Evolutionary conservation across 2,113 vertebrate species (phyloP), one percentile per base, ranked within the genome.

Genomic region (Seriola aureovittata): DNA sequence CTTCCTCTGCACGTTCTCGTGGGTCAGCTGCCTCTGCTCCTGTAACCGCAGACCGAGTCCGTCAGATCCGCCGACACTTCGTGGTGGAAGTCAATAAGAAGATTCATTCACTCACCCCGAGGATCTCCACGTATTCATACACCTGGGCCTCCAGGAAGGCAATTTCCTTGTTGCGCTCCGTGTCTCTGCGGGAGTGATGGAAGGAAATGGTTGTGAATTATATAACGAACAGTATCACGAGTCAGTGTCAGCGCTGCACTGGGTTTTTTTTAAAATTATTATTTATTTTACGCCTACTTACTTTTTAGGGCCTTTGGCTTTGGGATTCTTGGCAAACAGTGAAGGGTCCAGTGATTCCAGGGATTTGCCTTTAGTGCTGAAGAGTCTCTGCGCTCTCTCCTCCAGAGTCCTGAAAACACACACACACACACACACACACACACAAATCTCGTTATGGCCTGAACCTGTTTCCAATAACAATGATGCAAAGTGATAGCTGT

Each of bases 1-100:
- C 84, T 99, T 99, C 71, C 98, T 96, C 65, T 99, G 98, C 5
- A 99, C 98, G 0, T 99, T 99, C 94, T 99, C 98, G 0, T 99
- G 97, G 2, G 98, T 99, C 87, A 99, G 96, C 92, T 99, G 98
- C 69, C 98, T 96, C 88, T 99, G 98, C 25, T 99, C 98, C 98
- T 99, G 68, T 0, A 81, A 60, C 4, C 29, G 0, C 1, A 2
- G 0, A 23, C 3, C 3, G n/a, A 2, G 42, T 7, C 8, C 0
- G 32, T 19, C 16, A n/a, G 19, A n/a, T 3, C 21, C 0, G 7
- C 7, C 0, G 17, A n/a, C 29, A 13, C 42, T 52, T 13, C 8
- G 21, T 29, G 29, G 2, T 29, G 29, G 32, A n/a, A 44, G 38
- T 25, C 38, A 25, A 19, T 19, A 1, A 25, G 7, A 17, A 38